Percentiles rank a stretch among this genome's conserved stretches.
Evolutionary conservation across 2,888 invertebrate species (phyloP).

Genomic region (Amphipyra berbera): DNA sequence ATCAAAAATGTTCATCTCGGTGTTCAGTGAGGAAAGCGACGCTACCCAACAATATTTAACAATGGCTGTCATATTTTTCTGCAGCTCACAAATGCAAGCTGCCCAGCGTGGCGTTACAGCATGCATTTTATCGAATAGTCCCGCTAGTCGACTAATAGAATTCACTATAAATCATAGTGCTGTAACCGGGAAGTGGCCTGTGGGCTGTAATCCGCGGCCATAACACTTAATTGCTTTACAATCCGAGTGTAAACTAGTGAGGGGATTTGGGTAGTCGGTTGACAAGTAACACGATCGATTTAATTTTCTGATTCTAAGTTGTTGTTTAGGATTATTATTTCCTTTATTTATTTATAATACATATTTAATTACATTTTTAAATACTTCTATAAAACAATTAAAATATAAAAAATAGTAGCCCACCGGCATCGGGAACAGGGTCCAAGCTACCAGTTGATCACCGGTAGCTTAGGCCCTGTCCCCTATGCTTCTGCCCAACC

Average conservation of each 20-base stretch:
- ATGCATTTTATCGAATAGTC: constrained; percentile 24
- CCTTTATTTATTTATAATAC: too few relatives aligned
- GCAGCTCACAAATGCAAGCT: not conserved
- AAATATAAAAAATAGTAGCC: too few relatives aligned
- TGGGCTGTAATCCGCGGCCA: constrained; percentile 42
- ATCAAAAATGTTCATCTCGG: too few relatives aligned
- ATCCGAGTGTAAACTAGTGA: constrained; percentile 56
- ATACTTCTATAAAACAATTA: too few relatives aligned
- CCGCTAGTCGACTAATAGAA: constrained; percentile 50
- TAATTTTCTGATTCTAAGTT: not conserved
- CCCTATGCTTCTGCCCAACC: too few relatives aligned
- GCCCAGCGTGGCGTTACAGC: constrained; percentile 3
- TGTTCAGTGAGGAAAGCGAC: too few relatives aligned
- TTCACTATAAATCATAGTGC: constrained; percentile 56
- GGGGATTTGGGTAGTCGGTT: constrained; percentile 20
- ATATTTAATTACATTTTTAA: too few relatives aligned
- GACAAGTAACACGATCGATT: not conserved
- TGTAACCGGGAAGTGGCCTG: constrained; percentile 46
- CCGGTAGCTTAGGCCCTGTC: too few relatives aligned
- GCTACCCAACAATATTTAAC: too few relatives aligned
- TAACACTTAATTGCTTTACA: constrained; percentile 60
- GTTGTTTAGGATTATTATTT: not conserved
- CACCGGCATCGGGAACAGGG: too few relatives aligned
- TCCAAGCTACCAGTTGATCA: too few relatives aligned
- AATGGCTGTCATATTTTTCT: not conserved